A percentile compares a stretch with the other conserved stretches of the same genome.
phyloP scores from a whole-genome alignment of 1,140 invertebrate genomes.

The Coptotermes formosanus region DNA sequence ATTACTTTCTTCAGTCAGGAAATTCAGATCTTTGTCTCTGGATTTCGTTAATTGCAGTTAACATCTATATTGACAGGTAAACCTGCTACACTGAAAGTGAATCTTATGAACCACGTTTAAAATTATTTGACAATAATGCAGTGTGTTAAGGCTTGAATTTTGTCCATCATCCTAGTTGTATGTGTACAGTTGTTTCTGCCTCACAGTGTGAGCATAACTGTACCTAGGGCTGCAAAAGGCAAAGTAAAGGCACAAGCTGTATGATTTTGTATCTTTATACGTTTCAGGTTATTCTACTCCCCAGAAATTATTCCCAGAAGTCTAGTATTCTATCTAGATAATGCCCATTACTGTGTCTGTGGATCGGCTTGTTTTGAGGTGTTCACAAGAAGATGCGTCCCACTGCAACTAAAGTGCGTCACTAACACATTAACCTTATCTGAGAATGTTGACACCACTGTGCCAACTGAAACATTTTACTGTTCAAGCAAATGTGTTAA shows the following conservation, averaged over 20 bases:
- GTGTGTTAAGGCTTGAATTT: no score
- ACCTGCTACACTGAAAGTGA: no score
- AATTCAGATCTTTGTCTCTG: no score
- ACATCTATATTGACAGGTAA: no score
- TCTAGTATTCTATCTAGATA: constrained; percentile 59
- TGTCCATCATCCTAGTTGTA: no score
- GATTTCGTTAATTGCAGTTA: no score
- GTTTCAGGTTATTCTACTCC: constrained; percentile 52
- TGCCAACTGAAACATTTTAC: not conserved
- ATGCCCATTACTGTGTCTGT: constrained; percentile 61
- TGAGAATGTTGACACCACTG: not conserved
- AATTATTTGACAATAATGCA: no score
- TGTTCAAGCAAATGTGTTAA: not conserved
- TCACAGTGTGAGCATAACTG: no score
- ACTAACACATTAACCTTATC: not conserved
- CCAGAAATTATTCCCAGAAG: constrained; percentile 58
- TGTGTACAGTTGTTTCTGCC: no score
- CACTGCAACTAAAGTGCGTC: not conserved
- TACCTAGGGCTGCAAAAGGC: no score
- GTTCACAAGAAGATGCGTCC: not conserved
- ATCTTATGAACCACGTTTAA: no score
- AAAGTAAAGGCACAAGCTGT: not conserved
- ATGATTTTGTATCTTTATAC: constrained; percentile 40
- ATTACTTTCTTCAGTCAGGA: no score
- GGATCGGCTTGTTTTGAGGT: constrained; percentile 56